A percentile compares a stretch with the other conserved stretches of the same genome.
These are phyloP conservation scores for Telmatochromis bifrenatus DNA, from an alignment of 2,113 vertebrate species.

Conservation along the genomic window DNA sequence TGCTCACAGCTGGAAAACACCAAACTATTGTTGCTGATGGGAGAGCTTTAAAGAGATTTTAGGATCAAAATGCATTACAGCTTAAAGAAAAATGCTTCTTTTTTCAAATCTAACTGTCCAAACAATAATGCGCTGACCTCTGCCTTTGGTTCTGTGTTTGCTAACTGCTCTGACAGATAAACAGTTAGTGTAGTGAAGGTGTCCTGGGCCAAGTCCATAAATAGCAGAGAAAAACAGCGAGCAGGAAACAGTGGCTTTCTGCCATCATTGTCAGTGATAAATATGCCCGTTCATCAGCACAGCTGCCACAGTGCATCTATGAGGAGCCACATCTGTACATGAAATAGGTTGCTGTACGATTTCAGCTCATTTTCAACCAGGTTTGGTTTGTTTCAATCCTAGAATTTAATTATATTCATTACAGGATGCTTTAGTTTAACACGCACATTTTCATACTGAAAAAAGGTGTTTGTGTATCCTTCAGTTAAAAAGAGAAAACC, in stretches of 20 bases:
- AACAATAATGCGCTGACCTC: neutral
- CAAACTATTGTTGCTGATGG: neutral
- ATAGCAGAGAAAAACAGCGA: neutral
- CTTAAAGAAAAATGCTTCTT: neutral
- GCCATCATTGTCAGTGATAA: neutral
- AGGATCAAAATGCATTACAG: neutral
- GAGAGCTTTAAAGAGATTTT: neutral
- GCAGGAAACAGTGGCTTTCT: neutral
- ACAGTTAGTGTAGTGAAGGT: neutral
- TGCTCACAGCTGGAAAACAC: neutral
- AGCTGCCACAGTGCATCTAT: neutral
- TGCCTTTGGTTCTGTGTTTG: neutral
- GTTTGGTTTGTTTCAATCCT: neutral
- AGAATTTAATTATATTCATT: neutral
- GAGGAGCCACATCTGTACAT: neutral
- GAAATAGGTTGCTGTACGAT: neutral
- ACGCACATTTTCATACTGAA: neutral
- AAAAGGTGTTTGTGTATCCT: neutral
- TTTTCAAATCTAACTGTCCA: neutral
- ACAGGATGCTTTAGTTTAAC: neutral
- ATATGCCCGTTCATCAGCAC: neutral
- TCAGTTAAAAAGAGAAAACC: neutral
- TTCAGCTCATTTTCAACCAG: neutral
- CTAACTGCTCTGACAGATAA: neutral
- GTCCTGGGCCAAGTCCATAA: neutral